phyloP scores from a whole-genome alignment of 2,888 invertebrate genomes.

The Cetonia aurata region DNA sequence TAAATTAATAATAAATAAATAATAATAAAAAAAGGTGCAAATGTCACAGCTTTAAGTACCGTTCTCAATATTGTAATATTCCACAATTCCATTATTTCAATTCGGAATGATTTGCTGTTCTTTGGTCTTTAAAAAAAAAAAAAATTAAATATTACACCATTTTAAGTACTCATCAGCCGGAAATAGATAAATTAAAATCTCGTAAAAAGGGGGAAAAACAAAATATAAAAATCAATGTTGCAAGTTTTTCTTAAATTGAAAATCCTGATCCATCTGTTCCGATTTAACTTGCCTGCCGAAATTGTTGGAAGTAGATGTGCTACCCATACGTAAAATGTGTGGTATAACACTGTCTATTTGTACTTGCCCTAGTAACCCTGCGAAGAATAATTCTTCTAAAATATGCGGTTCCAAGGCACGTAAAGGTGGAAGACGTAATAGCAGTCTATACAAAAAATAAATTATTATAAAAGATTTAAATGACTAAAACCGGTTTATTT shows the following conservation, averaged over 20 bases:
- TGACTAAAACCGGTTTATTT: conserved; percentile 54
- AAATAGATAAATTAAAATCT: too few species aligned
- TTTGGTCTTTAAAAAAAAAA: too few species aligned
- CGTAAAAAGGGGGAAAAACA: too few species aligned
- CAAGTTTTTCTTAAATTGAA: conserved; percentile 31
- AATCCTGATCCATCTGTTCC: conserved; percentile 59
- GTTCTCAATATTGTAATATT: too few species aligned
- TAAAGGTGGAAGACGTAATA: conserved; percentile 79
- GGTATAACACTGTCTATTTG: conserved; percentile 97
- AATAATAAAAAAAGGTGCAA: too few species aligned
- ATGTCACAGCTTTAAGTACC: too few species aligned
- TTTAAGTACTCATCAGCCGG: too few species aligned
- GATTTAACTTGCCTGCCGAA: conserved; percentile 60
- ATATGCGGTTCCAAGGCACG: conserved; percentile 80
- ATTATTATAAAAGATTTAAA: conserved; percentile 9
- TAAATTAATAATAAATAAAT: too few species aligned
- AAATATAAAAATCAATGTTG: conserved; percentile 9
- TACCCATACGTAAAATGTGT: conserved; percentile 79
- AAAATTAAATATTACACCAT: too few species aligned
- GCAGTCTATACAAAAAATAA: conserved; percentile 70
- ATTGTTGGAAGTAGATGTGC: conserved; percentile 47
- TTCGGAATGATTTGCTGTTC: too few species aligned
- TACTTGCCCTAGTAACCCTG: conserved; percentile 90
- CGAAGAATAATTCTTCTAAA: conserved; percentile 93
- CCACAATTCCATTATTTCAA: too few species aligned